Percentiles rank a stretch among this genome's conserved stretches.
Conservation (phyloP, 1,140 invertebrate genomes). For the Gerris buenoi region DNA sequence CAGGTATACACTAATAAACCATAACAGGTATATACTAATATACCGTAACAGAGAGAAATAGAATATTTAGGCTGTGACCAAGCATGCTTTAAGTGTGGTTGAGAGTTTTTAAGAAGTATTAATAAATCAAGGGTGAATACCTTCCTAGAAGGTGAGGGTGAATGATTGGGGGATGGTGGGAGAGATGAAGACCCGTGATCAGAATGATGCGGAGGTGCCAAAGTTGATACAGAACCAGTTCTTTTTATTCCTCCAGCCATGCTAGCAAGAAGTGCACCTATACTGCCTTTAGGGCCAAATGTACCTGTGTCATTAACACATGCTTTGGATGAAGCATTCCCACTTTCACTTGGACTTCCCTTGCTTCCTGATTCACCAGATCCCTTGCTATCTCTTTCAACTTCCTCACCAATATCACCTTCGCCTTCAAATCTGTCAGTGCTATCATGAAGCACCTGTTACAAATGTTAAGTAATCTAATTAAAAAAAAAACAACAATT, state of each 20-base stretch:
- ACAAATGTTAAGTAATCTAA: too few relatives aligned
- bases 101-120: too few relatives aligned
- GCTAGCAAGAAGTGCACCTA: conserved; percentile 30
- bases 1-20: too few relatives aligned
- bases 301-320: neutral
- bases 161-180: conserved; percentile 60
- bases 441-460: neutral
- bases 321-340: neutral
- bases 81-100: too few relatives aligned
- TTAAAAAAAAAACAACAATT: too few relatives aligned
- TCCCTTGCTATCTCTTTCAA: neutral
- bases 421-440: neutral
- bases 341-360: neutral
- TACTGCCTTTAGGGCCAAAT: conserved; percentile 9
- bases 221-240: conserved; percentile 42
- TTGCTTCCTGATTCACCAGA: neutral
- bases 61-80: too few relatives aligned
- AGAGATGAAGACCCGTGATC: conserved; percentile 48
- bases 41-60: too few relatives aligned
- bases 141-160: conserved; percentile 41
- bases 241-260: conserved; percentile 40
- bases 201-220: conserved; percentile 37
- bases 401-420: neutral
- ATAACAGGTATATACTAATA: too few relatives aligned
- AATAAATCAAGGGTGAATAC: too few relatives aligned